phyloP scores from a whole-genome alignment of 2,113 vertebrate genomes.

The Vanacampus margaritifer region DNA sequence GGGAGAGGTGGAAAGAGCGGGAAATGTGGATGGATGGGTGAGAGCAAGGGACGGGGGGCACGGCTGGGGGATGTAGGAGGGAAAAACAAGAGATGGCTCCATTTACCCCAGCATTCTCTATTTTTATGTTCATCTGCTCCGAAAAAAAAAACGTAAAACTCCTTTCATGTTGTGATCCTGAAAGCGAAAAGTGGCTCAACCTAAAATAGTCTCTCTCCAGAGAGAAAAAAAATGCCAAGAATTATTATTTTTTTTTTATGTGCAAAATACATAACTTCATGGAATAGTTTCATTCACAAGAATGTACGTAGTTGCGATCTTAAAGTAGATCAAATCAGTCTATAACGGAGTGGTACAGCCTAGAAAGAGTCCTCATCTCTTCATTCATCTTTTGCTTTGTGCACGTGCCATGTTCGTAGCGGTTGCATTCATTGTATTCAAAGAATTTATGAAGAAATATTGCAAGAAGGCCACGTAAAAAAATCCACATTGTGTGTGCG shows the following conservation, averaged over 20 bases:
- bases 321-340: constrained; percentile 38
- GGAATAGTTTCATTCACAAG: constrained; percentile 34
- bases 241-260: not conserved
- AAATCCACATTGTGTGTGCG: not conserved
- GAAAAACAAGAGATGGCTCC: too few species aligned
- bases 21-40: too few species aligned
- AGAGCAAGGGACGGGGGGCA: too few species aligned
- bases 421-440: not conserved
- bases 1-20: too few species aligned
- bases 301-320: constrained; percentile 36
- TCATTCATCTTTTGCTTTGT: not conserved
- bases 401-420: not conserved
- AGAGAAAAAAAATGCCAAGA: too few species aligned
- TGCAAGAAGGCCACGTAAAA: not conserved
- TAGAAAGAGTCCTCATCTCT: not conserved
- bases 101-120: too few species aligned
- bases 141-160: too few species aligned
- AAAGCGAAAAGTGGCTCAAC: too few species aligned
- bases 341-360: constrained; percentile 18
- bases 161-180: too few species aligned
- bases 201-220: too few species aligned
- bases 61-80: too few species aligned
- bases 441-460: not conserved
- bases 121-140: too few species aligned
- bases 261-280: constrained; percentile 29